Evolutionary conservation across 2,797 vertebrate species (phyloP).

Genomic region (Rhinogobio ventralis): DNA sequence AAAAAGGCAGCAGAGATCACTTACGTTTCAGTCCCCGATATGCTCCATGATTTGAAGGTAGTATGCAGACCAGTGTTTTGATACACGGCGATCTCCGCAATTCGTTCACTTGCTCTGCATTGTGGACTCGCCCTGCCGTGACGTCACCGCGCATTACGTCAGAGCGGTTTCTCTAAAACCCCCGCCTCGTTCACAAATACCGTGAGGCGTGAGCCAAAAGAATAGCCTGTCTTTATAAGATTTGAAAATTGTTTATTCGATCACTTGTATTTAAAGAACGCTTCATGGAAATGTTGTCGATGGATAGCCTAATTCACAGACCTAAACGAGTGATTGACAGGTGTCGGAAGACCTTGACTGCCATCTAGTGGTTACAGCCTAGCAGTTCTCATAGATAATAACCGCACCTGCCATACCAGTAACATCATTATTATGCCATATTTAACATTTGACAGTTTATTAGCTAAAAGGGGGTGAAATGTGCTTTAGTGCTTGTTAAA

Average conservation of each 20-base stretch:
- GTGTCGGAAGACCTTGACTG: neutral
- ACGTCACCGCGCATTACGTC: constrained; percentile 73
- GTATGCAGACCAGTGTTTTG: constrained; percentile 42
- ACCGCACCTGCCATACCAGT: neutral
- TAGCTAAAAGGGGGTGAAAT: neutral
- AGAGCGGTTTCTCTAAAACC: constrained; percentile 43
- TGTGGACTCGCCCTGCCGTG: constrained; percentile 76
- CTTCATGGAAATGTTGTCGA: neutral
- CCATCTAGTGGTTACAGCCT: constrained; percentile 39
- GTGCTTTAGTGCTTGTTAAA: too few species aligned
- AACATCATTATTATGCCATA: too few species aligned
- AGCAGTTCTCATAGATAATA: neutral
- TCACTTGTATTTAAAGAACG: neutral
- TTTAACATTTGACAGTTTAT: neutral
- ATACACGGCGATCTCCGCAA: constrained; percentile 63
- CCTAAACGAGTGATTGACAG: neutral
- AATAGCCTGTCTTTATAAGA: too few species aligned
- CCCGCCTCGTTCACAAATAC: constrained; percentile 19
- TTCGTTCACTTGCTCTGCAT: constrained; percentile 63
- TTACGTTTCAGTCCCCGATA: constrained; percentile 50
- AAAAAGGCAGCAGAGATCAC: constrained; percentile 10
- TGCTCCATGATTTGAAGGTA: constrained; percentile 8
- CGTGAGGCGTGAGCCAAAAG: neutral
- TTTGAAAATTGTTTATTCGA: neutral
- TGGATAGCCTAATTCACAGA: neutral